phyloP scores from a whole-genome alignment of 2,888 invertebrate species.

The Furcula furcula region DNA sequence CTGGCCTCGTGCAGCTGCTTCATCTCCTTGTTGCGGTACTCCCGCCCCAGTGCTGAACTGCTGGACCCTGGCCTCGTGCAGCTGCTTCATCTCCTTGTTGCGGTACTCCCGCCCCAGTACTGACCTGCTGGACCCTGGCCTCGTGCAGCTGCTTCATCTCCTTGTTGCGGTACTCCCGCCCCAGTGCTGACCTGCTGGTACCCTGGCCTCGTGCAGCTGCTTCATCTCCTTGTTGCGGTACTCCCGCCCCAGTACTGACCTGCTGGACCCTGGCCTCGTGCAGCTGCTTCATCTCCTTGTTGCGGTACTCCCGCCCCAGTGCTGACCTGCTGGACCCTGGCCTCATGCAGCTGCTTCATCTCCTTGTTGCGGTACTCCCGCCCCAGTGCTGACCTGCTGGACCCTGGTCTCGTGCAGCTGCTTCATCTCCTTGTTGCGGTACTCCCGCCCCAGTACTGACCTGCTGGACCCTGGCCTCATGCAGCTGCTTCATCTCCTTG shows the following conservation, averaged over 20 bases:
- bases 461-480: slow-evolving; percentile 79
- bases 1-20: too few relatives aligned
- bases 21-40: too few relatives aligned
- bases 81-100: slow-evolving; percentile 70
- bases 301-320: too few relatives aligned
- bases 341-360: slow-evolving; percentile 71
- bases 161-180: too few relatives aligned
- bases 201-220: slow-evolving; percentile 74
- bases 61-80: slow-evolving; percentile 77
- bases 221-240: slow-evolving; percentile 81
- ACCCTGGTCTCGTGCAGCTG: too few relatives aligned
- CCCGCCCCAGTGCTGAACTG: slow-evolving; percentile 69
- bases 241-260: slow-evolving; percentile 79
- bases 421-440: too few relatives aligned
- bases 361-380: slow-evolving; percentile 83
- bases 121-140: neutral
- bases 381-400: slow-evolving; percentile 60
- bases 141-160: too few relatives aligned
- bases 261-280: too few relatives aligned
- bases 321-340: slow-evolving; percentile 78
- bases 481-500: slow-evolving; percentile 73
- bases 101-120: slow-evolving; percentile 84
- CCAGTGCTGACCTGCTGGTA: slow-evolving; percentile 73
- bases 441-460: slow-evolving; percentile 47
- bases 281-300: too few relatives aligned